A percentile compares a stretch with the other conserved stretches of the same genome.
Evolutionary conservation across 2,113 vertebrate species (phyloP).

Genomic region (Thomomys bottae): DNA sequence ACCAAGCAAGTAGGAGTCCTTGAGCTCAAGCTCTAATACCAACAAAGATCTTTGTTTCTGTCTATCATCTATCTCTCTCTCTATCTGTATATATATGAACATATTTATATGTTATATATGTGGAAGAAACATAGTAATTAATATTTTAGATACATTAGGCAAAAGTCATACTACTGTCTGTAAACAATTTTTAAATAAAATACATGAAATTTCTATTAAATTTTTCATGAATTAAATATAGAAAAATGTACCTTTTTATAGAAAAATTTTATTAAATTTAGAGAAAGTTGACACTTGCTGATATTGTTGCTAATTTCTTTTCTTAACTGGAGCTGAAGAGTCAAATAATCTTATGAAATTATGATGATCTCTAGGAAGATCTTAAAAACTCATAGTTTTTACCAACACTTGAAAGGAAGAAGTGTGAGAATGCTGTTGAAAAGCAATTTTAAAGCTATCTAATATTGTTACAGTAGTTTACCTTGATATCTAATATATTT

Average conservation of each 20-base stretch:
- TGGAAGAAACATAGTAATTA: background rate
- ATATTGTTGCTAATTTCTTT: background rate
- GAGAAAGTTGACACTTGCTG: background rate
- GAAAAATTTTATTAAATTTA: background rate
- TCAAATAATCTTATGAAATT: background rate
- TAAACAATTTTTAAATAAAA: background rate
- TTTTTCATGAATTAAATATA: background rate
- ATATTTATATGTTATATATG: no score
- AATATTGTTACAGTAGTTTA: no score
- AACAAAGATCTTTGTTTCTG: no score
- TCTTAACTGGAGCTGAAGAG: background rate
- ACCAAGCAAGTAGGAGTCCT: no score
- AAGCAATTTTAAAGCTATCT: background rate
- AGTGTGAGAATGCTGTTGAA: background rate
- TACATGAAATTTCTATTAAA: background rate
- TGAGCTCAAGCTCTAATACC: no score
- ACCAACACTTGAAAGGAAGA: conserved; percentile 24
- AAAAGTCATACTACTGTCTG: background rate
- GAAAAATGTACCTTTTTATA: background rate
- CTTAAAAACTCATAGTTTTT: conserved; percentile 8
- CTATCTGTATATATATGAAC: no score
- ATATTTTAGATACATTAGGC: background rate
- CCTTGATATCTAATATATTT: no score
- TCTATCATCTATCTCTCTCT: no score
- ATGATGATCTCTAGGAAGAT: background rate